Evolutionary conservation across 2,888 invertebrate species (phyloP).

Genomic region (Pristionchus fissidentatus): DNA sequence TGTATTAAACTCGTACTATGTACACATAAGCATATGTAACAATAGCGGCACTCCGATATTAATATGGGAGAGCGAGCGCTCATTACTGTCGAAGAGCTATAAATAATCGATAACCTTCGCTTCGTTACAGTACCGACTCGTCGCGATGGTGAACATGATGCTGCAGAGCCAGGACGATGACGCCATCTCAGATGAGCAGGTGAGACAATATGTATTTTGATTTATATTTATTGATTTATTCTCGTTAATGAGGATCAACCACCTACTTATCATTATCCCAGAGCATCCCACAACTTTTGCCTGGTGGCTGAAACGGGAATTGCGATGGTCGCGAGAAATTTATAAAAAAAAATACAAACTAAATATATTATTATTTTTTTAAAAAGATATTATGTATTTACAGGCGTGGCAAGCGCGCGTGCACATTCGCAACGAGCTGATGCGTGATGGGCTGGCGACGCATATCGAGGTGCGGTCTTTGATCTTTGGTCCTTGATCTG

Average conservation of each 20-base stretch:
- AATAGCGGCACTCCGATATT: no score
- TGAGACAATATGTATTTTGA: slow-evolving; percentile 39
- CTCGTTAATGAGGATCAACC: background rate
- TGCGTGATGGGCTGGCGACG: slow-evolving; percentile 28
- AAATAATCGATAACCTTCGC: no score
- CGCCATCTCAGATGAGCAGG: slow-evolving; percentile 68
- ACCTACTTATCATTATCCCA: background rate
- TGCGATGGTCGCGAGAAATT: no score
- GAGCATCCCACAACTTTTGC: background rate
- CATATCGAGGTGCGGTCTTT: slow-evolving; percentile 24
- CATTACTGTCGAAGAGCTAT: no score
- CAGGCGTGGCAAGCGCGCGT: slow-evolving; percentile 42
- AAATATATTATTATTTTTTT: background rate
- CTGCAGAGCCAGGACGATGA: slow-evolving; percentile 71
- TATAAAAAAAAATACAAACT: background rate
- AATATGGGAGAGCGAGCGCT: no score
- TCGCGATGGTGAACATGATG: slow-evolving; percentile 58
- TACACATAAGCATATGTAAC: no score
- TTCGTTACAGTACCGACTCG: slow-evolving; percentile 51
- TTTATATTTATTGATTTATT: background rate
- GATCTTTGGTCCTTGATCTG: slow-evolving; percentile 7
- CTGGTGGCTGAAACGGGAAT: background rate
- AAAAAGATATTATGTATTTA: background rate
- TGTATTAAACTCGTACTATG: no score
- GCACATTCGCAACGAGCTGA: slow-evolving; percentile 29